Evolutionary conservation across 92 coral and sea anemone genomes (phyloP).

Genomic region (Anthopleura xanthogrammica): DNA sequence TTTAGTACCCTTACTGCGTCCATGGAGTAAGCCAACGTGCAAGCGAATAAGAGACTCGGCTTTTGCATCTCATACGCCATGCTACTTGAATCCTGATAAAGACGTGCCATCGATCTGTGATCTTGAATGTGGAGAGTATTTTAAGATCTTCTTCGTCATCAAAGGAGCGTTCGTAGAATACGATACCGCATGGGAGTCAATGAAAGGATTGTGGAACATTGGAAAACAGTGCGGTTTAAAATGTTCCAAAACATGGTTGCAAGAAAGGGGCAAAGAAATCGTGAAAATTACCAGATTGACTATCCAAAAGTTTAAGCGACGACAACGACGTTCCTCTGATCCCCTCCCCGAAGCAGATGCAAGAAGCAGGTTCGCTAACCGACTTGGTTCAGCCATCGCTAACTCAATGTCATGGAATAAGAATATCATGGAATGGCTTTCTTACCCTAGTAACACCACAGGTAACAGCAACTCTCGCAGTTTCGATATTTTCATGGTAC

Average conservation of each 20-base stretch:
- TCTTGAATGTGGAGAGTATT: slow-evolving; percentile 41
- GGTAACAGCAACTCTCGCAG: not conserved
- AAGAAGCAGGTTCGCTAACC: slow-evolving; percentile 46
- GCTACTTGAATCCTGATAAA: slow-evolving; percentile 57
- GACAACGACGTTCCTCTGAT: slow-evolving; percentile 28
- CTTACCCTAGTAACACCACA: slow-evolving; percentile 26
- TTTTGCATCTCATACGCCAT: slow-evolving; percentile 53
- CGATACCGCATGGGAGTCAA: slow-evolving; percentile 59
- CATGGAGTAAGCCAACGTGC: slow-evolving; percentile 46
- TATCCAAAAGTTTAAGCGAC: slow-evolving; percentile 12
- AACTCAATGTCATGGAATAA: slow-evolving; percentile 38
- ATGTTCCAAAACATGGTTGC: slow-evolving; percentile 17
- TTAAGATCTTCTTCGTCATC: slow-evolving; percentile 49
- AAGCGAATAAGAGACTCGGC: slow-evolving; percentile 49
- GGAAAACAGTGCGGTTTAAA: slow-evolving; percentile 38
- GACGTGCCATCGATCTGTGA: slow-evolving; percentile 55
- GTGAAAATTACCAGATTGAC: slow-evolving; percentile 34
- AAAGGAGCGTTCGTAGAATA: slow-evolving; percentile 39
- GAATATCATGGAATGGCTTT: slow-evolving; percentile 42
- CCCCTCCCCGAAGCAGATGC: slow-evolving; percentile 42
- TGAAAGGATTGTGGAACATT: slow-evolving; percentile 68
- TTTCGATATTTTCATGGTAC: slow-evolving; percentile 29
- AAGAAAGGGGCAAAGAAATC: not conserved
- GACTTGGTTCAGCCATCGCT: slow-evolving; percentile 45
- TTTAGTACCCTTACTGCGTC: slow-evolving; percentile 57